Percentiles rank a stretch among this genome's conserved stretches.
Conservation (phyloP, 1,140 invertebrate genomes). For the Akabosia matsudoensis region DNA sequence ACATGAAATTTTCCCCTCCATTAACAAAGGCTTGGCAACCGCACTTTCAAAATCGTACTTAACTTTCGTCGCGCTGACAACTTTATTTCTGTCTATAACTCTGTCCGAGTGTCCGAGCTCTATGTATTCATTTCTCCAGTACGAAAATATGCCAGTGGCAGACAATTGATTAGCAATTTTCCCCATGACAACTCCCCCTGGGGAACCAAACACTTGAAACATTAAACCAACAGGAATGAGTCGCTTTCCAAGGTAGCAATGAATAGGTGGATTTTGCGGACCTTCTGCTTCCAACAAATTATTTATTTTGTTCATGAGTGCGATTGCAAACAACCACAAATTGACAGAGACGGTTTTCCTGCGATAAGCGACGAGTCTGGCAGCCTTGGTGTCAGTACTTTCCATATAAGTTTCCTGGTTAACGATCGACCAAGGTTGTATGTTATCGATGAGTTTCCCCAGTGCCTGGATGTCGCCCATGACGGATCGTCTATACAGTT, state of each 20-base stretch:
- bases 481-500: too few relatives aligned
- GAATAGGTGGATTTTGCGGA: not conserved
- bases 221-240: not conserved
- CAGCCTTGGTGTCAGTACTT: not conserved
- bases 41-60: not conserved
- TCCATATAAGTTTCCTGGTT: not conserved
- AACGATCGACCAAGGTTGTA: too few relatives aligned
- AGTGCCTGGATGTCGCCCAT: too few relatives aligned
- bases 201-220: not conserved
- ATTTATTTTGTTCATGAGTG: not conserved
- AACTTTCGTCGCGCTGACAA: not conserved
- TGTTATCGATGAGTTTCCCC: too few relatives aligned
- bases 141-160: not conserved
- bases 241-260: not conserved
- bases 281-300: not conserved
- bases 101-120: not conserved
- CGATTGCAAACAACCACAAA: not conserved
- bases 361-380: not conserved
- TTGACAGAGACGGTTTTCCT: not conserved
- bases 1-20: not conserved
- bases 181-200: not conserved
- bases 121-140: not conserved
- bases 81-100: not conserved
- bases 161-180: not conserved
- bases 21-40: not conserved